Base-by-base conservation (phyloP, 2,888 invertebrate species). In the Morinoia aosen region DNA sequence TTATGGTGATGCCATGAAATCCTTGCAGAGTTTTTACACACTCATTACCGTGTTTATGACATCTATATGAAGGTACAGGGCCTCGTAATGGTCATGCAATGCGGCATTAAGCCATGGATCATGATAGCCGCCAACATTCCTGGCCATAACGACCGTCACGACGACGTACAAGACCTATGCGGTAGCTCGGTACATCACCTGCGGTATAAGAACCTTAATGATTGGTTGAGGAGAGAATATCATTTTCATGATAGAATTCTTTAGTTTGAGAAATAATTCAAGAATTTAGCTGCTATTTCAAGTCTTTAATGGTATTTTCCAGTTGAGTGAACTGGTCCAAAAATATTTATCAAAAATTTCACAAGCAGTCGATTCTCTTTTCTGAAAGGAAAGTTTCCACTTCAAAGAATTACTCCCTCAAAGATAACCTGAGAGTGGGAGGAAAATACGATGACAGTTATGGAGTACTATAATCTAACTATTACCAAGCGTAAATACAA, bases 41-140 rank as follows among this genome's bases (percentile, higher is more conserved):
- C 93, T 90, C 93, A 57, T 93, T 93, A 93, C 57, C 57, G 56
- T 93, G 57, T 56, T 90, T 90, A 90, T 48, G 90, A 90, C 90
- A 90, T 90, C 48, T 90, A 14, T 33, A 57, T 93, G 93, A 93
- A 93, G 48, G 93, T 16, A 58, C 16, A 93, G 57, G 25, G 16
- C 12, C 57, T 57, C 93, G 57, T 93, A n/a, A 93, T 57, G 93
- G 93, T 93, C 93, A 93, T 93, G 93, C 93, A 33, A 93, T 93
- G 93, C 12, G n/a, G 11, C 93, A 93, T 93, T 57, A 93, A 93
- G n/a, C 57, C 57, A 48, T 33, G 58, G 56, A 93, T 56, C 93
- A 93, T 90, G 39, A 90, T 90, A 48, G 90, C 90, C 40, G 0
- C 16, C 16, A 14, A 16, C 90, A 90, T 90, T 90, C 90, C 90